Conservation (phyloP, 1,140 invertebrate species). For the Drosophila nannoptera region DNA sequence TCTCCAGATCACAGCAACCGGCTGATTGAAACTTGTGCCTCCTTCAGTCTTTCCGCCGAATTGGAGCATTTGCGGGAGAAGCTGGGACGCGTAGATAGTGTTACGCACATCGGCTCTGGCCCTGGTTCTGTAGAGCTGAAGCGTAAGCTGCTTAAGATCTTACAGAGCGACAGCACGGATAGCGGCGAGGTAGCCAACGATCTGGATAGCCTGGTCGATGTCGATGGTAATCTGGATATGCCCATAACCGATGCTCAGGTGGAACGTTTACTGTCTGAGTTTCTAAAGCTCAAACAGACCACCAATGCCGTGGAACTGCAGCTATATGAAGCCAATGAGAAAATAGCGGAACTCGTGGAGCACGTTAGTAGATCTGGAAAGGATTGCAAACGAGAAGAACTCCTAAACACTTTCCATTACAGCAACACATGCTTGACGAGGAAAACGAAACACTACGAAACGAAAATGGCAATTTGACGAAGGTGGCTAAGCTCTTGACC, state of each 20-base stretch:
- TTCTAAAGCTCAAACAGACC: constrained; percentile 63
- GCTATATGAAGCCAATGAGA: constrained; percentile 78
- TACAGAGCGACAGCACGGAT: constrained; percentile 59
- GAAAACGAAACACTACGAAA: constrained; percentile 73
- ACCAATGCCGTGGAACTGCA: constrained; percentile 73
- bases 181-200: constrained; percentile 51
- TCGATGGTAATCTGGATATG: constrained; percentile 41
- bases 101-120: constrained; percentile 46
- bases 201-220: constrained; percentile 71
- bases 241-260: constrained; percentile 59
- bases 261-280: constrained; percentile 70
- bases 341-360: constrained; percentile 75
- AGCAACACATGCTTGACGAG: constrained; percentile 74
- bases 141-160: constrained; percentile 68
- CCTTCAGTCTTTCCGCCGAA: constrained; percentile 58
- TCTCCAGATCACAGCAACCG: background rate
- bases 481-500: constrained; percentile 74
- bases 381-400: background rate
- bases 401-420: background rate
- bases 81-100: constrained; percentile 19
- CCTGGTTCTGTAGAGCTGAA: constrained; percentile 61
- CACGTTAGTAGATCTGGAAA: constrained; percentile 50
- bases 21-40: background rate
- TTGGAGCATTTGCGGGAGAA: constrained; percentile 65
- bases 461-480: constrained; percentile 74